Evolutionary conservation across 37 sponge, comb jelly and placozoan species (phyloP).

Genomic region (Haliclona indistincta): DNA sequence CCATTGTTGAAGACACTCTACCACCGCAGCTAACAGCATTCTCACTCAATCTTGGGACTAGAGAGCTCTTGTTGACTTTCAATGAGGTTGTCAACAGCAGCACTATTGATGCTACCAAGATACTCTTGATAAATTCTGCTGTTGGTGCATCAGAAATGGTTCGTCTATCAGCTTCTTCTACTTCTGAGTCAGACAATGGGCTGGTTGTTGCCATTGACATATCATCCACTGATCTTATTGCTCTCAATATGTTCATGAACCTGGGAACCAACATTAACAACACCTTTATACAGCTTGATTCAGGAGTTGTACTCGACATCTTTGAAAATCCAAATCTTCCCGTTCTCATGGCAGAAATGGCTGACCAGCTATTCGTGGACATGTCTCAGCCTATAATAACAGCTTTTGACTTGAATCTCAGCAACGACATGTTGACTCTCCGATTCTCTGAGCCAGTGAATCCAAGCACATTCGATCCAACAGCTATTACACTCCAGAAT

Average conservation of each 20-base stretch:
- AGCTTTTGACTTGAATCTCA: conserved; percentile 68
- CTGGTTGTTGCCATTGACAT: conserved; percentile 47
- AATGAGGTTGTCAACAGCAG: conserved; percentile 61
- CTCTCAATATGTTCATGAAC: conserved; percentile 27
- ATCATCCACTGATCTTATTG: conserved; percentile 62
- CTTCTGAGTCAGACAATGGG: conserved; percentile 25
- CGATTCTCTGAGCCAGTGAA: conserved; percentile 73
- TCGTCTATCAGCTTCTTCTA: conserved; percentile 9
- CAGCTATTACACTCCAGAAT: conserved; percentile 69
- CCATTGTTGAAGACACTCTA: conserved; percentile 41
- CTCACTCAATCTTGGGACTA: conserved; percentile 50
- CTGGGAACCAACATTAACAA: conserved; percentile 55
- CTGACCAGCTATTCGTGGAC: conserved; percentile 56
- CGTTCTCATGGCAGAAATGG: conserved; percentile 39
- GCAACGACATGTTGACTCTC: conserved; percentile 60
- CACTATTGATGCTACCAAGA: conserved; percentile 25
- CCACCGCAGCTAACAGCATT: conserved; percentile 57
- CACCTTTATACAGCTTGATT: conserved; percentile 57
- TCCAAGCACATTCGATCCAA: conserved; percentile 54
- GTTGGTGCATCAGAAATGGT: conserved; percentile 5
- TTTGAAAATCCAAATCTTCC: conserved; percentile 46
- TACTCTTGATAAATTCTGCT: conserved; percentile 36
- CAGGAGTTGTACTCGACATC: conserved; percentile 53
- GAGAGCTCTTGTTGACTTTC: conserved; percentile 64
- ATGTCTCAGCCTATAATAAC: conserved; percentile 62